phyloP scores from a whole-genome alignment of 2,888 invertebrate species.

The Hypomecis atomaria region DNA sequence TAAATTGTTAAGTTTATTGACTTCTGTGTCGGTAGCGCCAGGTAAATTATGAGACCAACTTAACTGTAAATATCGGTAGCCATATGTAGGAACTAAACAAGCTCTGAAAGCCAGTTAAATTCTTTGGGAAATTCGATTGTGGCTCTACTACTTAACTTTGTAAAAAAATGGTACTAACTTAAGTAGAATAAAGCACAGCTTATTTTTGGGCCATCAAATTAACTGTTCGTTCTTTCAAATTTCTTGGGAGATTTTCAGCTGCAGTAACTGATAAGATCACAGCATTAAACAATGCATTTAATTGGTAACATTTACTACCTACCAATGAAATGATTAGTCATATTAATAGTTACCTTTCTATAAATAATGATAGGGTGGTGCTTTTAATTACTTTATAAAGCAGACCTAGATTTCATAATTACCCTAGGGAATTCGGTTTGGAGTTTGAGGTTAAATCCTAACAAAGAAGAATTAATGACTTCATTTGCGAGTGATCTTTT shows the following conservation, averaged over 20 bases:
- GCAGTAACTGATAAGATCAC: slow-evolving; percentile 16
- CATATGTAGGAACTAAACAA: neutral
- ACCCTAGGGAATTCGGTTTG: no score
- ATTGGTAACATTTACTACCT: slow-evolving; percentile 3
- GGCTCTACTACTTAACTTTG: neutral
- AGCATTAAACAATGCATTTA: slow-evolving; percentile 11
- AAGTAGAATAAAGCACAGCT: slow-evolving; percentile 21
- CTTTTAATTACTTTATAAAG: no score
- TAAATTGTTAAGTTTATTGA: slow-evolving; percentile 36
- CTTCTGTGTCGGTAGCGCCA: slow-evolving; percentile 14
- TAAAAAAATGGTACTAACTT: neutral
- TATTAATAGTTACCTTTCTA: neutral
- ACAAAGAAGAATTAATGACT: no score
- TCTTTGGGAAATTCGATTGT: neutral
- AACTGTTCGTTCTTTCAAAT: slow-evolving; percentile 10
- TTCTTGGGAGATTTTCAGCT: slow-evolving; percentile 6
- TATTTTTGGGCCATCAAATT: slow-evolving; percentile 20
- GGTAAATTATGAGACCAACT: neutral
- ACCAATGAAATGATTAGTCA: neutral
- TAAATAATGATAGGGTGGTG: neutral
- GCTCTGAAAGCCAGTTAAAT: neutral
- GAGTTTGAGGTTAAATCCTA: no score
- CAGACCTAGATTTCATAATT: no score
- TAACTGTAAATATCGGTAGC: neutral
- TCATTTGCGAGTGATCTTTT: no score